Percentiles rank a stretch among this genome's conserved stretches.
Evolutionary conservation across 2,797 vertebrate genomes (phyloP).

Genomic region (Pseudomugil gertrudae): DNA sequence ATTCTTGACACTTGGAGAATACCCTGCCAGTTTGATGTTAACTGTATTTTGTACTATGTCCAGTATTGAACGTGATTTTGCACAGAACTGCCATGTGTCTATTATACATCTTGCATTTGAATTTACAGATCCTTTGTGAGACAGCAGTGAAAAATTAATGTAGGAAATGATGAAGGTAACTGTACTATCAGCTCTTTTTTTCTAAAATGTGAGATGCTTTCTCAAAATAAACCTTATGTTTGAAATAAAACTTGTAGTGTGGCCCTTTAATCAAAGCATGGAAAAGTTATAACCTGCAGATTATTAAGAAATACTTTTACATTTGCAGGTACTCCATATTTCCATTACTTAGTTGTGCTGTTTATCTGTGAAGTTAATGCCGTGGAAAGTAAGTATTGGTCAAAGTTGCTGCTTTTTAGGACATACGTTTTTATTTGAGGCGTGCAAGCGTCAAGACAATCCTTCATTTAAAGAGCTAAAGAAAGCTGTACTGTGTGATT

Average conservation of each 20-base stretch:
- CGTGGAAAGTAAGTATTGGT: neutral
- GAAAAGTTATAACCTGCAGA: neutral
- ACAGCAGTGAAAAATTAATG: conserved; percentile 9
- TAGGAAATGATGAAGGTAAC: conserved; percentile 5
- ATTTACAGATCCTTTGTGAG: conserved; percentile 28
- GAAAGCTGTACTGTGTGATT: neutral
- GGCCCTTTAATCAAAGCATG: neutral
- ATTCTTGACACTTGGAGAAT: conserved; percentile 23
- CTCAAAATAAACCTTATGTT: conserved; percentile 47
- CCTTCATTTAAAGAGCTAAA: neutral
- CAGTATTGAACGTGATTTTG: conserved; percentile 52
- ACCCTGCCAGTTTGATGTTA: conserved; percentile 37
- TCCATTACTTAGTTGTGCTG: neutral
- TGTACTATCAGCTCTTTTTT: conserved; percentile 28
- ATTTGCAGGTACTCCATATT: neutral
- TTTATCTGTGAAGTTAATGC: neutral
- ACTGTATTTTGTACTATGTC: conserved; percentile 40
- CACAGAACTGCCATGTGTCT: conserved; percentile 70
- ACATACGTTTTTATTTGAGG: neutral
- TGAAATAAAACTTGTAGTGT: conserved; percentile 7
- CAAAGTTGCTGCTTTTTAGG: neutral
- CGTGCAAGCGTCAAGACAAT: neutral
- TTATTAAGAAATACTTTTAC: neutral
- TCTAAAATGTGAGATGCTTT: conserved; percentile 35
- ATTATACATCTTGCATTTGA: conserved; percentile 48